Percentiles rank a stretch among this genome's conserved stretches.
Evolutionary conservation across 2,888 invertebrate genomes (phyloP).

Genomic region (Oxyteleia sp.): DNA sequence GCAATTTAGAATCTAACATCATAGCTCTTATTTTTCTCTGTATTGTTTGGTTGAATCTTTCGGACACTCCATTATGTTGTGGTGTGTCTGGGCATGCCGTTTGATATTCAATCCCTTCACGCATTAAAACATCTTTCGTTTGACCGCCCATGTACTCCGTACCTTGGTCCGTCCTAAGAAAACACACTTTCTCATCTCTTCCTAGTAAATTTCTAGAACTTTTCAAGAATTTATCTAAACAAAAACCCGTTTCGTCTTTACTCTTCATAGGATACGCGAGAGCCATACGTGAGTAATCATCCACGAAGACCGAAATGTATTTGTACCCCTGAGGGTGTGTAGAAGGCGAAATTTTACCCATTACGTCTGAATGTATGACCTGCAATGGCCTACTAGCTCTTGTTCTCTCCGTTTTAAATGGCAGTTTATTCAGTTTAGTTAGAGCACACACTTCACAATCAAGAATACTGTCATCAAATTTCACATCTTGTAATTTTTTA

Average conservation of each 20-base stretch:
- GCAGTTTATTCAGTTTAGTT: not conserved
- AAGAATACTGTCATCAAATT: not conserved
- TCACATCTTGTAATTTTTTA: not conserved
- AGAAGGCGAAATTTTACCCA: not conserved
- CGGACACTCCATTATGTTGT: slow-evolving; percentile 60
- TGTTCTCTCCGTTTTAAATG: not conserved
- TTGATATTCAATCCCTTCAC: slow-evolving; percentile 4
- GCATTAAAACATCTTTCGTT: not conserved
- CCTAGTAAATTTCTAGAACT: slow-evolving; percentile 3
- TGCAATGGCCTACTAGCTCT: slow-evolving; percentile 10
- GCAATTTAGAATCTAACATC: slow-evolving; percentile 16
- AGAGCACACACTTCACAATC: not conserved
- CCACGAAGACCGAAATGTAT: slow-evolving; percentile 51
- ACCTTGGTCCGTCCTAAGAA: slow-evolving; percentile 27
- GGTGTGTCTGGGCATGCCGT: slow-evolving; percentile 53
- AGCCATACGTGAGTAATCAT: slow-evolving; percentile 72
- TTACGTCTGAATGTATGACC: not conserved
- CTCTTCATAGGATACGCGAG: slow-evolving; percentile 20
- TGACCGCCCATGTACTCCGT: slow-evolving; percentile 29
- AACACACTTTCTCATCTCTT: slow-evolving; percentile 20
- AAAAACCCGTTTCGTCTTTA: not conserved
- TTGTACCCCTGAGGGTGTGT: not conserved
- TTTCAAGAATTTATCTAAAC: not conserved
- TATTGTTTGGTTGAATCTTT: slow-evolving; percentile 13
- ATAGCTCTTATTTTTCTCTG: slow-evolving; percentile 23